Evolutionary conservation across 2,888 invertebrate species (phyloP).

Genomic region (Dioctria linearis): DNA sequence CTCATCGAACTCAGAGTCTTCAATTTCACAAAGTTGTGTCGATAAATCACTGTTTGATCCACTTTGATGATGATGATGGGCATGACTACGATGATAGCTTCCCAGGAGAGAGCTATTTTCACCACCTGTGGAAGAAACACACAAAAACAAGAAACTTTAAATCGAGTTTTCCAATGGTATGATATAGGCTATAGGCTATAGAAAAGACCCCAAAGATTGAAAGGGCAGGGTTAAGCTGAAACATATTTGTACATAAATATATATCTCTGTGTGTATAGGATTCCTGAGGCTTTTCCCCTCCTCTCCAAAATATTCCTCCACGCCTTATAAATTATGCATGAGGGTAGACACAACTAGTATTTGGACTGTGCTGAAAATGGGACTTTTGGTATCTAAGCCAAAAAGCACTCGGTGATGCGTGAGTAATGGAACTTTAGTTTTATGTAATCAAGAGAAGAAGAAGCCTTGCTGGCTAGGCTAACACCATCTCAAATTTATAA

Average conservation of each 20-base stretch:
- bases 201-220: not conserved
- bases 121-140: constrained; percentile 34
- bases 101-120: constrained; percentile 81
- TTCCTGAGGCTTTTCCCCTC: not conserved
- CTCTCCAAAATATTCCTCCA: not conserved
- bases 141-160: constrained; percentile 11
- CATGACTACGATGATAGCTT: constrained; percentile 63
- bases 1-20: constrained; percentile 85
- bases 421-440: constrained; percentile 42
- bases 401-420: constrained; percentile 41
- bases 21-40: constrained; percentile 92
- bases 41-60: constrained; percentile 89
- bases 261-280: not conserved
- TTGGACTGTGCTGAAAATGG: not conserved
- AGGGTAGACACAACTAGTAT: not conserved
- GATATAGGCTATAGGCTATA: not conserved
- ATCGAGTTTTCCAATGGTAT: constrained; percentile 7
- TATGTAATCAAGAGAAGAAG: constrained; percentile 17
- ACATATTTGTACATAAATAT: not conserved
- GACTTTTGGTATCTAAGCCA: constrained; percentile 3
- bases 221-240: not conserved
- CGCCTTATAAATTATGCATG: constrained; percentile 42
- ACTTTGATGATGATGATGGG: constrained; percentile 69
- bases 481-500: constrained; percentile 23
- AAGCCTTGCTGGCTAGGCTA: constrained; percentile 25